Percentiles rank a stretch among this genome's conserved stretches.
Conservation (phyloP, 2,797 vertebrate genomes). For the Poeciliopsis gracilis region DNA sequence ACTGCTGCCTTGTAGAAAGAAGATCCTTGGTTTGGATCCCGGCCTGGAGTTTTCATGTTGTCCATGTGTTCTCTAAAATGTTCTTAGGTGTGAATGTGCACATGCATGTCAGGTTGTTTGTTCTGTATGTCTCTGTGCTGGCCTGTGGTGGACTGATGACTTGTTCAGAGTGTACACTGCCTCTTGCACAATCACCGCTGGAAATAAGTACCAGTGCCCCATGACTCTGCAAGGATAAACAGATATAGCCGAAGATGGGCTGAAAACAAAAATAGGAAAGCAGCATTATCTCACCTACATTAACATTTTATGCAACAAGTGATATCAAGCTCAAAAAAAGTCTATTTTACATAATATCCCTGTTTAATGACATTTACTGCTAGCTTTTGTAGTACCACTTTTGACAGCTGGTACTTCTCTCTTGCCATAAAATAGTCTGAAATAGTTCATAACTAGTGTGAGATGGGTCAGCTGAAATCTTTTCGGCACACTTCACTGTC, state of each 20-base stretch:
- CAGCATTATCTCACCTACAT: too few species aligned
- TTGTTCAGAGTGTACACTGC: too few species aligned
- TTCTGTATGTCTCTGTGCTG: background rate
- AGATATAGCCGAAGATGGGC: too few species aligned
- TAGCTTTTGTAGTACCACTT: background rate
- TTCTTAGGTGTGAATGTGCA: background rate
- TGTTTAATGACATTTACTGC: background rate
- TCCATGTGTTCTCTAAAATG: background rate
- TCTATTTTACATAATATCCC: too few species aligned
- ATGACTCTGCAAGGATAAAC: too few species aligned
- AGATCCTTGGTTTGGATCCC: background rate
- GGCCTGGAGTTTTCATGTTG: background rate
- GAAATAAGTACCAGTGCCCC: too few species aligned
- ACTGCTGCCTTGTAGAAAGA: background rate
- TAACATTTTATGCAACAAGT: too few species aligned
- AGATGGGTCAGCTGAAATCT: conserved; percentile 8
- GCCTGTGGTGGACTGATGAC: too few species aligned
- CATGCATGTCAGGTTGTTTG: background rate
- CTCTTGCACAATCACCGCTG: too few species aligned
- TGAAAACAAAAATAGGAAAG: too few species aligned
- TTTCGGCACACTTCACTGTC: conserved; percentile 1
- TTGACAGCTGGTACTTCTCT: background rate
- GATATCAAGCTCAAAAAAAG: too few species aligned
- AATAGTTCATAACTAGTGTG: conserved; percentile 9
- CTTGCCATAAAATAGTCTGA: conserved; percentile 3